Conservation (phyloP, 2,888 invertebrate genomes). For the Dryadula phaetusa region DNA sequence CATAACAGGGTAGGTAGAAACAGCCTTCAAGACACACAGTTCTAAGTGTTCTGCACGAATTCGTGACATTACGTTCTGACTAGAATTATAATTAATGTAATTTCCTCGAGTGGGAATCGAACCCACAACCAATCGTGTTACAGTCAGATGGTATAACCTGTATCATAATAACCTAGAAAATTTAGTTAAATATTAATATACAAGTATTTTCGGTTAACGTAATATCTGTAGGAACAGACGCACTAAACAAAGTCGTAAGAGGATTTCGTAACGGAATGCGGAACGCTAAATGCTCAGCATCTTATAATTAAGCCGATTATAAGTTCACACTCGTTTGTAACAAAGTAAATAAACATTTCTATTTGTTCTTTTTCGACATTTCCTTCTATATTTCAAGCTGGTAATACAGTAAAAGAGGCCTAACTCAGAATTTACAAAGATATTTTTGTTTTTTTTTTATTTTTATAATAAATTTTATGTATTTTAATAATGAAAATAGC, state of each 20-base stretch:
- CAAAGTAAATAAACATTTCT: background rate
- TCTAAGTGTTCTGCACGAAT: no score
- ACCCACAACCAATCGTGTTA: no score
- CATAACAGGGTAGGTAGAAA: no score
- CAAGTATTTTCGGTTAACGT: background rate
- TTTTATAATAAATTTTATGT: no score
- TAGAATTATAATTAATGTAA: no score
- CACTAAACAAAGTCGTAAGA: slow-evolving; percentile 8
- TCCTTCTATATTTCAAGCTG: slow-evolving; percentile 1
- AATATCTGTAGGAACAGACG: background rate
- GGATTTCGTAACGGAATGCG: slow-evolving; percentile 14
- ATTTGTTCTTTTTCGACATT: slow-evolving; percentile 19
- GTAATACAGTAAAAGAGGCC: background rate
- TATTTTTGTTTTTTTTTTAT: background rate
- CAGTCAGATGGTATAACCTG: no score
- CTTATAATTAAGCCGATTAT: slow-evolving; percentile 28
- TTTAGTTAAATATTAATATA: background rate
- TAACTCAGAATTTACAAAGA: background rate
- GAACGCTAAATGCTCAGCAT: slow-evolving; percentile 9
- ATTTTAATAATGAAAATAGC: no score
- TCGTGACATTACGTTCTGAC: no score
- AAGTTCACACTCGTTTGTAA: slow-evolving; percentile 20
- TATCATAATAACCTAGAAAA: no score
- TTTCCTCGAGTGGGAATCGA: no score
- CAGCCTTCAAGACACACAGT: no score